Evolutionary conservation across 2,797 vertebrate genomes (phyloP), one percentile per base, ranked within the genome.

Genomic region (Enteromius mattozi): DNA sequence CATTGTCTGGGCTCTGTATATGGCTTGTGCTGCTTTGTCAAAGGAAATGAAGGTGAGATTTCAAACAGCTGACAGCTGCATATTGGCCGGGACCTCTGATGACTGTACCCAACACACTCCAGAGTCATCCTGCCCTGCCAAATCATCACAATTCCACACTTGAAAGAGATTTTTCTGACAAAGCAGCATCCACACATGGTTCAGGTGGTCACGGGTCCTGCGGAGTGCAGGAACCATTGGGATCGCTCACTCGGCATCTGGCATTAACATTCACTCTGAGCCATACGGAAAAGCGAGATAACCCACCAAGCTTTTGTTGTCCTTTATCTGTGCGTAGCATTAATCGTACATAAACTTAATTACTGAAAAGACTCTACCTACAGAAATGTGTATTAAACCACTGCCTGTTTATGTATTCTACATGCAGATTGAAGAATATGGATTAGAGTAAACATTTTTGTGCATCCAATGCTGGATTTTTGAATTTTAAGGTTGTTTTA

Each of bases 341-440:
- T 76, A 63, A 75, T 80, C 49, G 27, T 21, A n/a, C 37, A 14
- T 9, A 9, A 7, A 61, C 47, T 19, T 78, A 8, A 21, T 66
- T 65, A 51, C 56, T 68, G 37, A 37, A 84, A 21, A 27, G 24
- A 82, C 16, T 61, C 13, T 72, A 37, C 27, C 19, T 30, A 69
- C 5, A 19, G n/a, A 54, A 30, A 68, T 40, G 35, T 65, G 10
- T 35, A 24, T 51, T 87, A 87, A 81, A 85, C 78, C 72, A 13
- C 14, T 51, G 40, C 19, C 47, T 33, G 21, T 66, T 42, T 42
- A 21, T 45, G 70, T 72, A 16, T 27, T 47, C 45, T n/a, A 69
- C 59, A 47, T 69, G 21, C 70, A 82, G 80, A 85, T 80, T 88
- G 82, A 78, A 85, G 71, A 37, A 69, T 84, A 82, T 80, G 74